Percentiles rank a stretch among this genome's conserved stretches.
These are phyloP conservation scores for Epizoanthus stellaris DNA, from an alignment of 92 coral and sea anemone genomes.

Conservation along the genomic window DNA sequence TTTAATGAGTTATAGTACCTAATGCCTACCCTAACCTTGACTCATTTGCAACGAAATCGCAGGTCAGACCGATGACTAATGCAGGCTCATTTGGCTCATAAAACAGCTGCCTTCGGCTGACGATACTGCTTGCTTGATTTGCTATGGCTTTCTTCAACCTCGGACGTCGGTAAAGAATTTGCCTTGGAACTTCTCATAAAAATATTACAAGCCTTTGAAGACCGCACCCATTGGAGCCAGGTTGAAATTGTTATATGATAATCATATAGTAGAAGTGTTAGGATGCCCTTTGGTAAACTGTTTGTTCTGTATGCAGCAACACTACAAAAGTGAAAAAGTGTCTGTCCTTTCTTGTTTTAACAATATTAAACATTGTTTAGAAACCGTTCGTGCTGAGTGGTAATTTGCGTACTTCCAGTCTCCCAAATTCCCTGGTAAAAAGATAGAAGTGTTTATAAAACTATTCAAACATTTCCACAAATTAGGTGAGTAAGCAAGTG, in stretches of 20 bases:
- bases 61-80: no score
- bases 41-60: no score
- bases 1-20: no score
- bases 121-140: background rate
- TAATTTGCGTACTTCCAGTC: background rate
- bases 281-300: background rate
- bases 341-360: constrained; percentile 16
- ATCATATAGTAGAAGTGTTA: background rate
- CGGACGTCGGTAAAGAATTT: background rate
- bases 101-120: no score
- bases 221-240: background rate
- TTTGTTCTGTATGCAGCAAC: constrained; percentile 1
- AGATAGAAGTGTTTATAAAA: background rate
- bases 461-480: no score
- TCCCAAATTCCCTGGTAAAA: background rate
- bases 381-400: background rate
- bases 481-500: no score
- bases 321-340: background rate
- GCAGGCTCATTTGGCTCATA: no score
- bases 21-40: no score
- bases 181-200: background rate
- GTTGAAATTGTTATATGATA: background rate
- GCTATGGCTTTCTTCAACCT: background rate
- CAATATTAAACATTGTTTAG: constrained; percentile 19
- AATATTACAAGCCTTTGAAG: background rate